Evolutionary conservation across 2,113 vertebrate genomes (phyloP), one percentile per base, ranked within the genome.

Genomic region (Gasterosteus aculeatus): DNA sequence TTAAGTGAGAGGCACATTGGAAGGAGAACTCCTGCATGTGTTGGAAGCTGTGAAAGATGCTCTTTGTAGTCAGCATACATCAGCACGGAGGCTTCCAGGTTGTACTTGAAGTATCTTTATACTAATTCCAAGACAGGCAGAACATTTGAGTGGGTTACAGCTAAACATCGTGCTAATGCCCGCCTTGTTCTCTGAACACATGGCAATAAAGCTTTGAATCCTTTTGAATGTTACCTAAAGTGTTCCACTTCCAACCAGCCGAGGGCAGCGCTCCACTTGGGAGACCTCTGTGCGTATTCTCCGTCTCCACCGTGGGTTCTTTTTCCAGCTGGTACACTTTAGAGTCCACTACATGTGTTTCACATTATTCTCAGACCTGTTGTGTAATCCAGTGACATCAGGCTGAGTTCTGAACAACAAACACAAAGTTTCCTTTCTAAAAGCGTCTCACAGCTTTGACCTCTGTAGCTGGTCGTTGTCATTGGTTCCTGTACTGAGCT

Each of bases 161-260:
- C 35, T n/a, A 26, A 42, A 41, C 15, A 14, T 12, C 12, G 10
- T 7, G 58, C 58, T 12, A n/a, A 60, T 15, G 38, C 15, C 38
- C 42, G 19, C 26, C 11, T 39, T 64, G 56, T 16, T 60, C 19
- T 53, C 15, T 16, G 38, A 10, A 3, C 9, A 39, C 33, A 16
- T 49, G 60, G n/a, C 38, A 65, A 56, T 18, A 42, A 42, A 73
- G 59, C 35, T 51, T 56, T 47, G 35, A 33, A 33, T 42, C 22
- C 22, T 26, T 26, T 64, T 10, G 49, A 53, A 54, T 54, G 1
- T 54, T 56, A 59, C n/a, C 31, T 54, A 49, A 65, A 47, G 41
- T 39, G 57, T 44, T 61, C 46, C 47, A 8, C 46, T 19, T 69
- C 18, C 38, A 5, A 33, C 66, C 58, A 77, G 66, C 58, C 68